These are phyloP conservation scores for Dipodomys spectabilis DNA, from an alignment of 2,113 vertebrate genomes.

Conservation along the genomic window DNA sequence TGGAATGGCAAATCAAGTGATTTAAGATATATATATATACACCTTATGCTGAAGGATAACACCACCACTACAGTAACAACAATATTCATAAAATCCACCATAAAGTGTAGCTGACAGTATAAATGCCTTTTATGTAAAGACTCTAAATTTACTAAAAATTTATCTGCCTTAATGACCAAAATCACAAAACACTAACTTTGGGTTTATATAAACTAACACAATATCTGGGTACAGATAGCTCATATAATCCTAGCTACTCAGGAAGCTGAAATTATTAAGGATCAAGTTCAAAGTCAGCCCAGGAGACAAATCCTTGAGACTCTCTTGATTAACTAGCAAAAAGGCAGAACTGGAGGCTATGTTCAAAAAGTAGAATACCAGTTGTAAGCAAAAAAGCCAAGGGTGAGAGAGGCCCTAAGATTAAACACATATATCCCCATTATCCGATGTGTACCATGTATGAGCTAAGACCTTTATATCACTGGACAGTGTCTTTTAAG, in stretches of 20 bases:
- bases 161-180: slow-evolving; percentile 29
- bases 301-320: too few relatives aligned
- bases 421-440: too few relatives aligned
- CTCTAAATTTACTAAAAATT: slow-evolving; percentile 31
- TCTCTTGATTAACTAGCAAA: too few relatives aligned
- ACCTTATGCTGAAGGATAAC: slow-evolving; percentile 26
- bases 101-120: slow-evolving; percentile 10
- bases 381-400: too few relatives aligned
- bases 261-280: too few relatives aligned
- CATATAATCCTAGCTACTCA: too few relatives aligned
- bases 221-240: not conserved
- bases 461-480: slow-evolving; percentile 22
- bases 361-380: too few relatives aligned
- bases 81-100: slow-evolving; percentile 42
- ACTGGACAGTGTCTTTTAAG: slow-evolving; percentile 17
- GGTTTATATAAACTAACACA: slow-evolving; percentile 32
- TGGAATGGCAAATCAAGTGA: not conserved
- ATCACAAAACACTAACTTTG: not conserved
- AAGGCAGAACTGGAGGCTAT: too few relatives aligned
- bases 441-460: not conserved
- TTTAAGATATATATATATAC: not conserved
- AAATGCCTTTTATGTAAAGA: slow-evolving; percentile 56
- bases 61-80: not conserved
- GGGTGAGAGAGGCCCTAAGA: too few relatives aligned
- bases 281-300: too few relatives aligned